These are phyloP conservation scores for Nomada ferruginata DNA, from an alignment of 2,888 invertebrate species.

Conservation along the genomic window DNA sequence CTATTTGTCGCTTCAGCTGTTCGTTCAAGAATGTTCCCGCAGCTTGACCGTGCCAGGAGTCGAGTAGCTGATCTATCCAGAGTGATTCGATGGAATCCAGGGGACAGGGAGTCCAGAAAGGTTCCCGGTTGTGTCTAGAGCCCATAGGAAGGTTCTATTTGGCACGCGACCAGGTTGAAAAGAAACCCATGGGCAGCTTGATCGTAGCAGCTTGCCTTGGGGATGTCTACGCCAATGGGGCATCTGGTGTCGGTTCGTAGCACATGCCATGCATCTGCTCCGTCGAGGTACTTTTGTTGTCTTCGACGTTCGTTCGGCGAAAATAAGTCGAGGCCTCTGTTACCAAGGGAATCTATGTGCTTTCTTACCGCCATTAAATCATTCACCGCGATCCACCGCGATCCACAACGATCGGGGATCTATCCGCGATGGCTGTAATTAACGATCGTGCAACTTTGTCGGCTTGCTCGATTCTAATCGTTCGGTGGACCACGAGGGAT, in stretches of 20 bases:
- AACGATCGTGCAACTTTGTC: conserved; percentile 9
- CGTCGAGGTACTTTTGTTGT: conserved; percentile 81
- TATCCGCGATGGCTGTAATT: background rate
- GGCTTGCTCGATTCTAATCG: background rate
- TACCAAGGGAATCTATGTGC: conserved; percentile 75
- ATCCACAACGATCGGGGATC: background rate
- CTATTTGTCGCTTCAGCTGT: conserved; percentile 7
- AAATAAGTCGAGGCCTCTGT: conserved; percentile 76
- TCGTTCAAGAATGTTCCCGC: background rate
- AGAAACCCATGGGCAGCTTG: conserved; percentile 61
- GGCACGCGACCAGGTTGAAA: conserved; percentile 75
- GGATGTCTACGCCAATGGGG: conserved; percentile 81
- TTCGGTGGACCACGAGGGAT: too few relatives aligned
- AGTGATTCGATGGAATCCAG: background rate
- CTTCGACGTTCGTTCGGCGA: conserved; percentile 76
- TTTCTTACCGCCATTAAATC: conserved; percentile 40
- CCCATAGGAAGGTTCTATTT: conserved; percentile 45
- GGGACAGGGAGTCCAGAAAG: conserved; percentile 8
- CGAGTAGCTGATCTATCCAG: conserved; percentile 16
- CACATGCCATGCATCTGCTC: conserved; percentile 84
- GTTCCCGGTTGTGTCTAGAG: background rate
- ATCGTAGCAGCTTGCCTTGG: conserved; percentile 61
- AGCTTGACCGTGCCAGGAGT: background rate
- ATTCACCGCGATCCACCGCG: background rate
- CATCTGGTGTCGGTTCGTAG: conserved; percentile 82